phyloP scores from a whole-genome alignment of 2,113 vertebrate species.

The Crypturellus undulatus region DNA sequence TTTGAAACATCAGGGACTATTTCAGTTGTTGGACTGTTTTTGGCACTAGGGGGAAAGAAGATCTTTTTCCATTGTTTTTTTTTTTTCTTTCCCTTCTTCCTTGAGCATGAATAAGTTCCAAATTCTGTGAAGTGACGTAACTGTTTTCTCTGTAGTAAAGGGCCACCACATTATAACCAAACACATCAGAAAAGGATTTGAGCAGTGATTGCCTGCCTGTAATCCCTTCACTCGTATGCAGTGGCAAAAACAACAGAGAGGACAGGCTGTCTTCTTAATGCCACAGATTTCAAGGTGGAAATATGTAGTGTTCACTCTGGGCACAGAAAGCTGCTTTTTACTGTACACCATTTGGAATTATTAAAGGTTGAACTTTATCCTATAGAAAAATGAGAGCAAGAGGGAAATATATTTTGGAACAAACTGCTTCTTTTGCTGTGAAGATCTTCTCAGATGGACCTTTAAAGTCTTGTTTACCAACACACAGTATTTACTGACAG shows the following conservation, averaged over 20 bases:
- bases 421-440: not conserved
- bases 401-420: not conserved
- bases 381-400: not conserved
- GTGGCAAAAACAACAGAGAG: not conserved
- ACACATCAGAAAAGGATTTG: conserved; percentile 34
- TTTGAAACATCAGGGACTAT: conserved; percentile 28
- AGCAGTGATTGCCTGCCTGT: conserved; percentile 20
- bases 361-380: not conserved
- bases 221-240: conserved; percentile 1
- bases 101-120: not conserved
- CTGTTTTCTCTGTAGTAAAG: not conserved
- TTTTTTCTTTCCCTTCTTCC: not conserved
- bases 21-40: not conserved
- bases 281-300: not conserved
- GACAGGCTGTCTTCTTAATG: not conserved
- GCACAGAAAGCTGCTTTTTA: not conserved
- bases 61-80: conserved; percentile 30
- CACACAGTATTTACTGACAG: too few species aligned
- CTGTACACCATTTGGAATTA: not conserved
- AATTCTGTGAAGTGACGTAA: not conserved
- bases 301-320: not conserved
- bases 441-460: not conserved
- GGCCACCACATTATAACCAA: conserved; percentile 3
- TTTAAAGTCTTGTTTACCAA: not conserved
- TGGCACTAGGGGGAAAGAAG: not conserved